Evolutionary conservation across 2,797 vertebrate genomes (phyloP).

Genomic region (Hydrophis major): DNA sequence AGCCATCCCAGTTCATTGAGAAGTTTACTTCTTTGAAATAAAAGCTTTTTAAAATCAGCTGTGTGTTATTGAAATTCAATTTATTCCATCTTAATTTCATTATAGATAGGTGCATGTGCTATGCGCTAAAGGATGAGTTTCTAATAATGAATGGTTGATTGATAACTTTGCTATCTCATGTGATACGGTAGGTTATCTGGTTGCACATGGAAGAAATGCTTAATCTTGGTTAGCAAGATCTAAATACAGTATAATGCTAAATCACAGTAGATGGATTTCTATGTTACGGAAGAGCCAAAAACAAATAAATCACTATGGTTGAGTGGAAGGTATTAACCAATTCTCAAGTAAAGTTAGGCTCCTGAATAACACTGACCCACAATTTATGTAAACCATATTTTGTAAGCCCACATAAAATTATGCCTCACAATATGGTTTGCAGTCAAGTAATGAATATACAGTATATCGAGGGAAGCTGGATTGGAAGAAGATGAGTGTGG

Average conservation of each 20-base stretch:
- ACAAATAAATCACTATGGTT: background rate
- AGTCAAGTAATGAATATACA: background rate
- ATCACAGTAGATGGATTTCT: background rate
- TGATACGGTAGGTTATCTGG: background rate
- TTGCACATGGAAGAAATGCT: background rate
- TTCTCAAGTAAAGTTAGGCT: background rate
- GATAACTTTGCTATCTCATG: background rate
- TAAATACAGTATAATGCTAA: background rate
- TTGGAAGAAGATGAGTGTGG: background rate
- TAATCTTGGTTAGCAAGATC: background rate
- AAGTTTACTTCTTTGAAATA: slow-evolving; percentile 27
- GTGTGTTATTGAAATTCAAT: slow-evolving; percentile 50
- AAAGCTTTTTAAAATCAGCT: slow-evolving; percentile 39
- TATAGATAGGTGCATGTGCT: slow-evolving; percentile 9
- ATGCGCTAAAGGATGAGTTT: slow-evolving; percentile 4
- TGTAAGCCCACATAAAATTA: no score
- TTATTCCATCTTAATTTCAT: slow-evolving; percentile 46
- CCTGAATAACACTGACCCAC: background rate
- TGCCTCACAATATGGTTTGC: background rate
- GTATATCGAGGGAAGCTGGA: background rate
- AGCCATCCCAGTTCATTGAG: slow-evolving; percentile 46
- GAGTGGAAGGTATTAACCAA: background rate
- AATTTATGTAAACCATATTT: background rate
- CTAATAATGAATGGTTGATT: slow-evolving; percentile 16
- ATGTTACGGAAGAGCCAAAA: background rate